Conservation (phyloP, 2,888 invertebrate species). For the Panzeria rudis region DNA sequence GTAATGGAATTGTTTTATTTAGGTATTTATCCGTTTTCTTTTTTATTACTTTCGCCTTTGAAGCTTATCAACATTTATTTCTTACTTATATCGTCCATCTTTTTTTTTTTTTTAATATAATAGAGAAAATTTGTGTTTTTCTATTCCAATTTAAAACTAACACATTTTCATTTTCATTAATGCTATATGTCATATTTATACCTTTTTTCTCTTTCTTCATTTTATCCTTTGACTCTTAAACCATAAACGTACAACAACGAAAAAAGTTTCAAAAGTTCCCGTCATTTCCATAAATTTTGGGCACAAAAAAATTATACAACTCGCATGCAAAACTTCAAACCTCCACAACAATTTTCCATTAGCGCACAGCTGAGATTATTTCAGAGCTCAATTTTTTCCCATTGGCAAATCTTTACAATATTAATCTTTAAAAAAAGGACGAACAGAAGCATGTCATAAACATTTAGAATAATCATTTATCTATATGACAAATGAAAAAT, state of each 20-base stretch:
- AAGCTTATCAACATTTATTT: no score
- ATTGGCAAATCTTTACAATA: constrained; percentile 3
- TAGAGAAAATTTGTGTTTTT: no score
- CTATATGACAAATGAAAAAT: constrained; percentile 66
- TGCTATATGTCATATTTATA: neutral
- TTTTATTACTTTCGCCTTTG: neutral
- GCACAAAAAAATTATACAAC: neutral
- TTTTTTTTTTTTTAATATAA: no score
- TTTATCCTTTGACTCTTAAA: neutral
- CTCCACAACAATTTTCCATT: constrained; percentile 23
- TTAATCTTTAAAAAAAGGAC: neutral
- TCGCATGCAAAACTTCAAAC: no score
- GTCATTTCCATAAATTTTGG: neutral
- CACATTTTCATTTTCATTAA: no score
- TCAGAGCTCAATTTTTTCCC: constrained; percentile 4
- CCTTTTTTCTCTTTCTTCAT: neutral
- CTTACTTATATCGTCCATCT: no score
- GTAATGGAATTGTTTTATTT: no score
- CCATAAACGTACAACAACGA: neutral
- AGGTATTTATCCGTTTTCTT: no score
- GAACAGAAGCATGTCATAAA: constrained; percentile 52
- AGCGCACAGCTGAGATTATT: constrained; percentile 43
- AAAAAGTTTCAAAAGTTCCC: neutral
- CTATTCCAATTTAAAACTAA: no score
- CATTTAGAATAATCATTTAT: constrained; percentile 58